Conservation (phyloP, 2,113 vertebrate species). For the Mellivora capensis region DNA sequence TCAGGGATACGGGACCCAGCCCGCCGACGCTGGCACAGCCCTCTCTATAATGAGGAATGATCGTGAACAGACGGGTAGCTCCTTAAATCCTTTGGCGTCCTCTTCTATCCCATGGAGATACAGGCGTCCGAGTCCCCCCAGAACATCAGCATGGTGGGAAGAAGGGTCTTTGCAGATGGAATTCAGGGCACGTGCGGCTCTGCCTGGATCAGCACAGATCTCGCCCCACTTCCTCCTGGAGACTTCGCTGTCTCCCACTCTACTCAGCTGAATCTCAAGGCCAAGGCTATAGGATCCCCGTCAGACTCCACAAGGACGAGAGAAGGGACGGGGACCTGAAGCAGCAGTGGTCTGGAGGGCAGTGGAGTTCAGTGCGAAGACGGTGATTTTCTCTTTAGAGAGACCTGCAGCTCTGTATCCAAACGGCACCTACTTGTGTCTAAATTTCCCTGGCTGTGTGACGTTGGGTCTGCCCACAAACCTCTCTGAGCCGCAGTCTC, state of each 20-base stretch:
- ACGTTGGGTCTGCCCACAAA: neutral
- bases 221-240: neutral
- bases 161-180: neutral
- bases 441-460: neutral
- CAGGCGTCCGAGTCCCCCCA: fast-evolving
- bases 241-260: neutral
- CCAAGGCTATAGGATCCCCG: neutral
- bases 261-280: neutral
- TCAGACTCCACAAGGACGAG: neutral
- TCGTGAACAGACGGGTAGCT: neutral
- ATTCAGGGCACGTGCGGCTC: neutral
- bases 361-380: neutral
- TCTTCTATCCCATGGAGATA: neutral
- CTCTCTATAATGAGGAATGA: neutral
- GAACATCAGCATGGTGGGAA: neutral
- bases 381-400: neutral
- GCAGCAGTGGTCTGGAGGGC: too few relatives aligned
- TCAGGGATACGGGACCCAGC: fast-evolving
- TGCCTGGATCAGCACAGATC: neutral
- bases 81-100: neutral
- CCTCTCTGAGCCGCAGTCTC: neutral
- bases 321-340: fast-evolving
- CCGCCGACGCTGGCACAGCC: neutral
- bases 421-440: neutral
- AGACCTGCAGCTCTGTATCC: neutral